Evolutionary conservation across 2,113 vertebrate species (phyloP).

Genomic region (Tetrao urogallus): DNA sequence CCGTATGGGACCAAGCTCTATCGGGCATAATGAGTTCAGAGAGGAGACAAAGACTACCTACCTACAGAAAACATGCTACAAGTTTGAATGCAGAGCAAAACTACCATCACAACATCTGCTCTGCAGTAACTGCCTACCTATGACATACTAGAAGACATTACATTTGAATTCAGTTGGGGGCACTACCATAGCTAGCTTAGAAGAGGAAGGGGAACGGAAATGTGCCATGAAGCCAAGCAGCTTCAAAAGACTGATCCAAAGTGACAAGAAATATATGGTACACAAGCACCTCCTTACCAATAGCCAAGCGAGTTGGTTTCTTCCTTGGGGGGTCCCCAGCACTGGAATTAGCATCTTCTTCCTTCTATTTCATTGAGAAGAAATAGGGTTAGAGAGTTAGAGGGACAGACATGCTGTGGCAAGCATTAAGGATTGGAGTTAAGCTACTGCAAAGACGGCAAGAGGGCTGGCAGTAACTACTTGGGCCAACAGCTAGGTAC

Average conservation of each 20-base stretch:
- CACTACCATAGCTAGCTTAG: neutral
- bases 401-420: neutral
- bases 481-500: neutral
- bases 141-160: neutral
- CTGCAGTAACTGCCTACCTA: neutral
- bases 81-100: neutral
- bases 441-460: neutral
- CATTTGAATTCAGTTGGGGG: neutral
- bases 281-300: conserved; percentile 80
- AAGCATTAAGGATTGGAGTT: neutral
- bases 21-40: rapidly evolving
- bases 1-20: neutral
- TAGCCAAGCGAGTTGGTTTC: conserved; percentile 96
- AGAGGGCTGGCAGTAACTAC: neutral
- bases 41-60: neutral
- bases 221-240: neutral
- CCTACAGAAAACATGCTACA: neutral
- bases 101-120: neutral
- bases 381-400: neutral
- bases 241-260: neutral
- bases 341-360: conserved; percentile 87
- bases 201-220: neutral
- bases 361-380: conserved; percentile 74
- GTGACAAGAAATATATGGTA: rapidly evolving
- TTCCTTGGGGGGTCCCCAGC: conserved; percentile 96